Base-by-base conservation (phyloP, 2,888 invertebrate species). In the Eupithecia centaureata region DNA sequence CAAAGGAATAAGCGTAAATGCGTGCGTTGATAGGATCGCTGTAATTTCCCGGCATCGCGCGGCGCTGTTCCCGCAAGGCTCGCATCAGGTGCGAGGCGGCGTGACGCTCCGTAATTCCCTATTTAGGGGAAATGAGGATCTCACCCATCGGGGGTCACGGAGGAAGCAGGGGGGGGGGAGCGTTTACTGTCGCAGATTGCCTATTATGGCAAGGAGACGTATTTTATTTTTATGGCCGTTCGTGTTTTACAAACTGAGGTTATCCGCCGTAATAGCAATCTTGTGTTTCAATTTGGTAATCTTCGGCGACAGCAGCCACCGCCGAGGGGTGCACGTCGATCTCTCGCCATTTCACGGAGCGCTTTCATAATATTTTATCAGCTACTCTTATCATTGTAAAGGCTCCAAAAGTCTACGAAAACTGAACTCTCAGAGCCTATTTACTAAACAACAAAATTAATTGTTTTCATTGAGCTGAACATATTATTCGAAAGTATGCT, bases 31-130 rank as follows among this genome's bases (percentile, higher is more conserved):
- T 51, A 25, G 22, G 10, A 4, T 25, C 27, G 22, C 18, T 38
- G 54, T 63, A 60, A 56, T 35, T 22, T 51, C 60, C 35, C 61
- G 58, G n/a, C 60, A 54, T 61, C 60, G 56, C 51, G 56, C 47
- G 5, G 8, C 33, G 57, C 52, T 58, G 13, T 47, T 27, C 22
- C 57, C 54, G 42, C 35, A 58, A 63, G 42, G 22, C 33, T 42
- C 59, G 32, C 42, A 60, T 42, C 63, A 63, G 63, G 56, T 63
- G 63, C 60, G 22, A 63, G 51, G 30, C 27, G 63, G 63, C 59
- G 63, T 62, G 67, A 12, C 60, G 61, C 63, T 60, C 56, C 47
- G 27, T 68, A 61, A 68, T 64, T 64, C 63, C 61, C 56, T 61
- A 61, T 57, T 61, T 51, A 54, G 15, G 57, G 60, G 63, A 32